A percentile compares a stretch with the other conserved stretches of the same genome.
Evolutionary conservation across 2,888 invertebrate genomes (phyloP).

Genomic region (Rhagonycha lutea): DNA sequence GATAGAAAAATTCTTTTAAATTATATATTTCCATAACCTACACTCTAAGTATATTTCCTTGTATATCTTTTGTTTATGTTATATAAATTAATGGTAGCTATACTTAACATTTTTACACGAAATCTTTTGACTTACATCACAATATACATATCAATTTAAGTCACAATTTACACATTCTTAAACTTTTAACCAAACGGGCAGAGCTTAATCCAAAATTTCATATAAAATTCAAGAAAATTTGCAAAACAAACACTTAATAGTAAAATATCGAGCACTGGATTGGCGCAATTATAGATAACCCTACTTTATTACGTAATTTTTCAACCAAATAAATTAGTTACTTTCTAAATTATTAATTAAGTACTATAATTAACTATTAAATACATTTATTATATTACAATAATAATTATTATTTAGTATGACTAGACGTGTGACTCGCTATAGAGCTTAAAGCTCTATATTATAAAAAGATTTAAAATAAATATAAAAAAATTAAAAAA

Average conservation of each 20-base stretch:
- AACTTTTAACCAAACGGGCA: not conserved
- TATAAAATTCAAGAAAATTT: not conserved
- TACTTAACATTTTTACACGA: not conserved
- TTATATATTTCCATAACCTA: not conserved
- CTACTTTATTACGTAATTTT: not conserved
- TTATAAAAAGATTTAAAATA: slow-evolving; percentile 21
- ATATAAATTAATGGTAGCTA: not conserved
- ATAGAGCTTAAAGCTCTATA: slow-evolving; percentile 25
- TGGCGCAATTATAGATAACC: not conserved
- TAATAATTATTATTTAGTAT: slow-evolving; percentile 12
- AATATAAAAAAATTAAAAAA: slow-evolving; percentile 29
- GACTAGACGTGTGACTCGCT: slow-evolving; percentile 34
- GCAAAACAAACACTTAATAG: not conserved
- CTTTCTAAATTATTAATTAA: not conserved
- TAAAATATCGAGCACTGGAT: not conserved
- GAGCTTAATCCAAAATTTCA: not conserved
- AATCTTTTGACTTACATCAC: not conserved
- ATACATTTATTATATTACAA: slow-evolving; percentile 7
- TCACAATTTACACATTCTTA: not conserved
- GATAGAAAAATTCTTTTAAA: not conserved
- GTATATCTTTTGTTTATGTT: not conserved
- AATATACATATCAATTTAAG: not conserved
- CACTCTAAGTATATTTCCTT: not conserved
- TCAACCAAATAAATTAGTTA: not conserved
- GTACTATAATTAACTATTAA: slow-evolving; percentile 9